phyloP scores from a whole-genome alignment of 2,888 invertebrate genomes.

The Lochmaea capreae region DNA sequence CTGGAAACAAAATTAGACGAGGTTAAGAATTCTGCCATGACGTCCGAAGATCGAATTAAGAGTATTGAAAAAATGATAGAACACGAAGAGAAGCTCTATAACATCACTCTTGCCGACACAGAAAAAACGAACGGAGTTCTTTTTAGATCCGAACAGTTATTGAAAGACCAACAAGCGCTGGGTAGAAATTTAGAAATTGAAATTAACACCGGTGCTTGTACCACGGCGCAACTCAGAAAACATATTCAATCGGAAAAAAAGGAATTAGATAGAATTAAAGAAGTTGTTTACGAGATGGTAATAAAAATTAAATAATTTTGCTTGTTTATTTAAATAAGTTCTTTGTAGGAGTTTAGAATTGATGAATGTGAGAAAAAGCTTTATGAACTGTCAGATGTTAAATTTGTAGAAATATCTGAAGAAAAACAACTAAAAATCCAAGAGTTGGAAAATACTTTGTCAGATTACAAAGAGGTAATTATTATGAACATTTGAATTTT shows the following conservation, averaged over 20 bases:
- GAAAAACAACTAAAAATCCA: constrained; percentile 63
- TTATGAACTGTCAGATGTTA: constrained; percentile 60
- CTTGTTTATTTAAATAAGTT: background rate
- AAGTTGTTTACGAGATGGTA: constrained; percentile 73
- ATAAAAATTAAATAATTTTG: constrained; percentile 52
- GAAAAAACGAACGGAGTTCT: constrained; percentile 50
- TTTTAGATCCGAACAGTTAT: constrained; percentile 43
- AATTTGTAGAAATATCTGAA: constrained; percentile 55
- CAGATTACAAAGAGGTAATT: constrained; percentile 62
- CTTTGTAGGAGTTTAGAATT: constrained; percentile 59
- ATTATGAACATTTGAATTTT: background rate
- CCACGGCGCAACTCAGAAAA: constrained; percentile 65
- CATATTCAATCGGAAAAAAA: constrained; percentile 66
- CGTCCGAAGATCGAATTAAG: constrained; percentile 69
- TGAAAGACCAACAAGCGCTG: constrained; percentile 47
- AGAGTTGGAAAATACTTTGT: constrained; percentile 65
- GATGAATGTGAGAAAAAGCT: constrained; percentile 65
- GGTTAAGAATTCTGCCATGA: constrained; percentile 64
- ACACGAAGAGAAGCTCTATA: constrained; percentile 65
- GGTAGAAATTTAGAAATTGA: constrained; percentile 66
- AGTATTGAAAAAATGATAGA: constrained; percentile 73
- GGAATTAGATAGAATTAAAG: constrained; percentile 69
- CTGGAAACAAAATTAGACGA: constrained; percentile 68
- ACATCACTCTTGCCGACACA: constrained; percentile 46
- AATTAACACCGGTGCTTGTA: constrained; percentile 68